A percentile compares a stretch with the other conserved stretches of the same genome.
phyloP scores from a whole-genome alignment of 1,140 invertebrate genomes.

The Drosophila athabasca region DNA sequence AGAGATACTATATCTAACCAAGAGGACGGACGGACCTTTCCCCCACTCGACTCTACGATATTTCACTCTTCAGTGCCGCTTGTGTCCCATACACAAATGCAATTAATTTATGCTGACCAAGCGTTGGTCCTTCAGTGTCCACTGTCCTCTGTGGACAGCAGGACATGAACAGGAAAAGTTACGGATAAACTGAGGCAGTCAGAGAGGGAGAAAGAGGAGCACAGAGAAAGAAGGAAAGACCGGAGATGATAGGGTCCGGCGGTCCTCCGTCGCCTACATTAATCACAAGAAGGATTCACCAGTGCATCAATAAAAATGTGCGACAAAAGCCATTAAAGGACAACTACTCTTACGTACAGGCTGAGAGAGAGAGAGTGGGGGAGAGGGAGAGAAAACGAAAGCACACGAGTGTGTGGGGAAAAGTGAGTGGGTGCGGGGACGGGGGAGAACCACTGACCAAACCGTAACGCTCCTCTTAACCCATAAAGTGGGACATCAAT shows the following conservation, averaged over 20 bases:
- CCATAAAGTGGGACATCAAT: conserved; percentile 17
- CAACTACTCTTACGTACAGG: conserved; percentile 26
- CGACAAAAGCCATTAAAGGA: conserved; percentile 41
- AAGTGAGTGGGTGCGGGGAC: background rate
- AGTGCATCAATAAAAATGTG: conserved; percentile 62
- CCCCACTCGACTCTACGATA: background rate
- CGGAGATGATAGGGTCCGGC: background rate
- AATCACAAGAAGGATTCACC: conserved; percentile 41
- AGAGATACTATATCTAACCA: no score
- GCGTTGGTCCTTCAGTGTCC: conserved; percentile 26
- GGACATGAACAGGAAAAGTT: conserved; percentile 29
- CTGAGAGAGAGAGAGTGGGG: conserved; percentile 1
- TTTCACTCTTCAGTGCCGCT: background rate
- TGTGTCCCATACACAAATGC: conserved; percentile 51
- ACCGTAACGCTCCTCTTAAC: background rate
- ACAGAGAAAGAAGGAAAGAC: background rate
- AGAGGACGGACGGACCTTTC: no score
- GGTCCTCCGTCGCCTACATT: conserved; percentile 32
- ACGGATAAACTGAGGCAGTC: conserved; percentile 6
- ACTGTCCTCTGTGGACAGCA: conserved; percentile 6
- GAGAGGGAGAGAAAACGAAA: background rate
- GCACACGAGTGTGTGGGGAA: no score
- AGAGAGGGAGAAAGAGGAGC: background rate
- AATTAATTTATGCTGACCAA: conserved; percentile 73
- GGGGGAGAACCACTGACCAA: background rate